Evolutionary conservation across 1,140 invertebrate genomes (phyloP), one percentile per base, ranked within the genome.

Genomic region (Acromyrmex echinatior): DNA sequence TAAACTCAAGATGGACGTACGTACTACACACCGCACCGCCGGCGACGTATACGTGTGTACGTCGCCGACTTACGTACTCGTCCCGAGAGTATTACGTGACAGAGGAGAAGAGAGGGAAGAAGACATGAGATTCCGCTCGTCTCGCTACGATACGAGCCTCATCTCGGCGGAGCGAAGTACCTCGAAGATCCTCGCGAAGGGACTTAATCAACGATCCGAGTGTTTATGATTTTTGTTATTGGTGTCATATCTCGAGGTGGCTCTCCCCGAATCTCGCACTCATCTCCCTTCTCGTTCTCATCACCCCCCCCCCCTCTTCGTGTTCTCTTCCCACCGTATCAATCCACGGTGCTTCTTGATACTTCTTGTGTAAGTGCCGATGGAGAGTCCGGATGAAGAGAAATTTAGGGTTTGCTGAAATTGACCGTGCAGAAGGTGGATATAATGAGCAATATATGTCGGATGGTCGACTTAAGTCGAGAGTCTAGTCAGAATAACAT

Each of bases 201-300:
- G 92, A 94, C 93, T 94, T 95, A 95, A 95, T 95, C 94, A 95
- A 94, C 93, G 91, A 92, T 92, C 92, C 94, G 93, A 93, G 94
- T 94, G 94, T 95, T 94, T 95, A 95, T 95, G 94, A 94, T 95
- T 95, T 94, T 95, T 95, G 92, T 94, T 95, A 95, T 94, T 94
- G 94, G 91, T 87, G 89, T 93, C 92, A 87, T 94, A 94, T 93
- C 93, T 92, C 90, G 76, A 85, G 81, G 81, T 56, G 74, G 65
- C 77, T 85, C 88, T 91, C 70, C 70, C 87, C 79, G 81, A 84
- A 90, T 91, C 82, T 85, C 86, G 74, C 89, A 76, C 86, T 58
- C 80, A 0, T 45, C 35, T 14, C 7, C 78, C n/a, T 76, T 60
- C 14, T 60, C 31, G 9, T 58, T 45, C 10, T 14, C 31, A 21